These are phyloP conservation scores for Megaceryle torquata DNA, from an alignment of 2,113 vertebrate genomes.

Conservation along the genomic window DNA sequence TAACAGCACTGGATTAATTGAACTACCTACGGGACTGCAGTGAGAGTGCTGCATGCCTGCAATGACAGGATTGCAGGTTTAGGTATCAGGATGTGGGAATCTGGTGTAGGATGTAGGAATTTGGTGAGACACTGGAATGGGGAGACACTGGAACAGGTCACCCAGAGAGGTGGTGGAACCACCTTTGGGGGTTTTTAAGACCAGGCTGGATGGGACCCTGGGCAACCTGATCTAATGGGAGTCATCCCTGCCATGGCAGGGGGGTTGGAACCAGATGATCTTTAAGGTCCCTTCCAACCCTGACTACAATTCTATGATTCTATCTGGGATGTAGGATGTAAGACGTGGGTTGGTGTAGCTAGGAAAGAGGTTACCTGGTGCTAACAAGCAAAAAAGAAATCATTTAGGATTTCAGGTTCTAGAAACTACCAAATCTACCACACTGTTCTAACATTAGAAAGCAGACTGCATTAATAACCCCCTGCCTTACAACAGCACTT, in stretches of 20 bases:
- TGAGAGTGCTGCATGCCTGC: not conserved
- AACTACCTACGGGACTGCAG: not conserved
- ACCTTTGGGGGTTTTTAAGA: too few species aligned
- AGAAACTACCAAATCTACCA: not conserved
- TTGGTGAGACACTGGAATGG: too few species aligned
- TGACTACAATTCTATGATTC: too few species aligned
- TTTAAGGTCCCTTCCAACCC: too few species aligned
- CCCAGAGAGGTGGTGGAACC: too few species aligned
- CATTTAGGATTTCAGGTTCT: not conserved
- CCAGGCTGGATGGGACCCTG: too few species aligned
- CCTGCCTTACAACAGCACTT: not conserved
- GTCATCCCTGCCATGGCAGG: too few species aligned
- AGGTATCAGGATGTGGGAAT: not conserved
- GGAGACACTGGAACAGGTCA: too few species aligned
- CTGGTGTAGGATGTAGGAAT: not conserved
- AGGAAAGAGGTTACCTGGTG: not conserved
- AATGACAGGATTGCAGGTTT: not conserved
- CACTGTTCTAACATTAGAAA: not conserved
- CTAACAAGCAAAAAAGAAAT: not conserved
- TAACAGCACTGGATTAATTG: not conserved
- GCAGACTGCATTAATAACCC: not conserved
- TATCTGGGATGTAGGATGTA: too few species aligned
- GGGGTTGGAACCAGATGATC: too few species aligned
- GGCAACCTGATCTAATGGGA: too few species aligned
- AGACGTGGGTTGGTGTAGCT: too few species aligned